phyloP scores from a whole-genome alignment of 2,797 vertebrate species.

The Chaenodraco wilsoni region DNA sequence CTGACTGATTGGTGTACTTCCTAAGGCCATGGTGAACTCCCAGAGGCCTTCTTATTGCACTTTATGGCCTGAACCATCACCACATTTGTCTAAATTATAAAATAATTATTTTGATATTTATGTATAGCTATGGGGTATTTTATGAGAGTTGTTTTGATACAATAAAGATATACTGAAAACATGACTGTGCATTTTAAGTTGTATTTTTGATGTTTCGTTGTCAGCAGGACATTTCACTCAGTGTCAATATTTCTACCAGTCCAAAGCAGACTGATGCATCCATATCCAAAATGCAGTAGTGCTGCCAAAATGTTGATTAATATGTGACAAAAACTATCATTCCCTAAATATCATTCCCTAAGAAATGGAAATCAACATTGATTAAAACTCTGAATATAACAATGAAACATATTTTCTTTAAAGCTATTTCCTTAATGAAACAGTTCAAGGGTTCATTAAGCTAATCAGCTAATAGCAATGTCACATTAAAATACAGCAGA shows the following conservation, averaged over 20 bases:
- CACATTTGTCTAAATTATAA: slow-evolving; percentile 58
- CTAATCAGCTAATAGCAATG: not conserved
- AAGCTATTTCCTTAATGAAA: not conserved
- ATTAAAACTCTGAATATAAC: not conserved
- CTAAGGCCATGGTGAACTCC: slow-evolving; percentile 35
- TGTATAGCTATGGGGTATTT: slow-evolving; percentile 68
- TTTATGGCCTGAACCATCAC: slow-evolving; percentile 76
- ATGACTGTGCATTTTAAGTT: slow-evolving; percentile 27
- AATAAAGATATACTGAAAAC: slow-evolving; percentile 69
- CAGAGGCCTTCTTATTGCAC: slow-evolving; percentile 76
- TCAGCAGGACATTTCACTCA: not conserved
- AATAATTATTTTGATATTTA: slow-evolving; percentile 80
- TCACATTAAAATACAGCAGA: not conserved
- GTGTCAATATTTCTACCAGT: not conserved
- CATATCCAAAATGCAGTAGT: slow-evolving; percentile 1
- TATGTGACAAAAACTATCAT: not conserved
- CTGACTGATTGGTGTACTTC: slow-evolving; percentile 1
- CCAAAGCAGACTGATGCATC: not conserved
- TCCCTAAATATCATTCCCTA: not conserved
- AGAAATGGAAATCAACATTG: not conserved
- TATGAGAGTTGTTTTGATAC: slow-evolving; percentile 64
- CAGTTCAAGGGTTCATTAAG: not conserved
- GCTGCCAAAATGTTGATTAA: not conserved
- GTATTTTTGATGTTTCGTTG: slow-evolving; percentile 8
- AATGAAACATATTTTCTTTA: not conserved